A percentile compares a stretch with the other conserved stretches of the same genome.
phyloP scores from a whole-genome alignment of 2,888 invertebrate species.

The Lasioglossum morio region DNA sequence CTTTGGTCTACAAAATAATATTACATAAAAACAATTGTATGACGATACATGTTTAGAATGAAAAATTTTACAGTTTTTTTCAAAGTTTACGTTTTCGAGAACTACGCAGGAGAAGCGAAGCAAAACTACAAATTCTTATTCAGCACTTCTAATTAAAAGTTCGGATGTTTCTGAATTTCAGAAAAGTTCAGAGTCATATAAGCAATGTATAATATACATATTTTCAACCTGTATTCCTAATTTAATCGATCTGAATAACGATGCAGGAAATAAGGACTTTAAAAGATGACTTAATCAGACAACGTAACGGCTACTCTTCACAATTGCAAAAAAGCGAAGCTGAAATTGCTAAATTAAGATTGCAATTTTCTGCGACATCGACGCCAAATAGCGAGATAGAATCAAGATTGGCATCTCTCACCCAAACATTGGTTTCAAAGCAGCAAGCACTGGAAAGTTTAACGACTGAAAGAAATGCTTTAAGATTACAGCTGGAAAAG shows the following conservation, averaged over 20 bases:
- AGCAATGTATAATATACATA: no score
- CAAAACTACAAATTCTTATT: not conserved
- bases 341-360: constrained; percentile 86
- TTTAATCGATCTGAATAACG: constrained; percentile 25
- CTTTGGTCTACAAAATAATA: not conserved
- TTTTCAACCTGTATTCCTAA: not conserved
- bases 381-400: constrained; percentile 82
- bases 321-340: constrained; percentile 86
- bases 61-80: not conserved
- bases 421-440: constrained; percentile 93
- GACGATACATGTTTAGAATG: not conserved
- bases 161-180: no score
- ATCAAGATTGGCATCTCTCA: constrained; percentile 85
- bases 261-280: constrained; percentile 86
- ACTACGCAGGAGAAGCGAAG: not conserved
- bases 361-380: constrained; percentile 85
- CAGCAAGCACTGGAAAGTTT: constrained; percentile 94
- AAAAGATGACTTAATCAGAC: constrained; percentile 86
- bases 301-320: constrained; percentile 84
- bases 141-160: not conserved
- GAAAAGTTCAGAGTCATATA: not conserved
- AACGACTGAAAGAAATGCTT: constrained; percentile 93
- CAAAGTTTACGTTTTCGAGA: not conserved
- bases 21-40: not conserved
- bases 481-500: constrained; percentile 93